Evolutionary conservation across 2,113 vertebrate genomes (phyloP).

Genomic region (Callocephalon fimbriatum): DNA sequence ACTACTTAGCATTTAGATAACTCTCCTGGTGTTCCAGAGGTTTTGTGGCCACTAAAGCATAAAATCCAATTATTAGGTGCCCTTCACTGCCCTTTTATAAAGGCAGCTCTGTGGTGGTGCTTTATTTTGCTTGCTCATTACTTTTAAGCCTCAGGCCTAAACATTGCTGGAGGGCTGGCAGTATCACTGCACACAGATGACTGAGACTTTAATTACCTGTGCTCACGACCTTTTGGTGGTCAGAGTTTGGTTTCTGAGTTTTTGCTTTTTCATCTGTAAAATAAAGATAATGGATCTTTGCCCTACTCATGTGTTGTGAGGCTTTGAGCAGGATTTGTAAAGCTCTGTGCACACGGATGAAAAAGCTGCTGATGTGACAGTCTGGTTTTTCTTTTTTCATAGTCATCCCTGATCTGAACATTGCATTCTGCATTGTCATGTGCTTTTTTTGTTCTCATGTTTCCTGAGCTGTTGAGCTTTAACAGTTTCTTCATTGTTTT

Average conservation of each 20-base stretch:
- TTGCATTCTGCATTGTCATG: not conserved
- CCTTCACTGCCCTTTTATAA: not conserved
- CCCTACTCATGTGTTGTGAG: not conserved
- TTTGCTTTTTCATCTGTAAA: not conserved
- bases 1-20: constrained; percentile 18
- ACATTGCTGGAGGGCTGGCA: not conserved
- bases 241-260: not conserved
- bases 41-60: not conserved
- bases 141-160: not conserved
- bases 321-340: not conserved
- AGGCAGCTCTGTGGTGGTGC: not conserved
- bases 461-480: not conserved
- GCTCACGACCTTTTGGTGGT: not conserved
- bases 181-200: not conserved
- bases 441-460: not conserved
- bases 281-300: not conserved
- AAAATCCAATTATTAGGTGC: not conserved
- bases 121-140: constrained; percentile 13
- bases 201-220: not conserved
- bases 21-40: not conserved
- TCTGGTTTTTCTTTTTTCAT: not conserved
- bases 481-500: not conserved
- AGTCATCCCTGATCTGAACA: not conserved
- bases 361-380: not conserved
- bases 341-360: not conserved